Evolutionary conservation across 2,797 vertebrate species (phyloP).

Genomic region (Enteromius paludinosus): DNA sequence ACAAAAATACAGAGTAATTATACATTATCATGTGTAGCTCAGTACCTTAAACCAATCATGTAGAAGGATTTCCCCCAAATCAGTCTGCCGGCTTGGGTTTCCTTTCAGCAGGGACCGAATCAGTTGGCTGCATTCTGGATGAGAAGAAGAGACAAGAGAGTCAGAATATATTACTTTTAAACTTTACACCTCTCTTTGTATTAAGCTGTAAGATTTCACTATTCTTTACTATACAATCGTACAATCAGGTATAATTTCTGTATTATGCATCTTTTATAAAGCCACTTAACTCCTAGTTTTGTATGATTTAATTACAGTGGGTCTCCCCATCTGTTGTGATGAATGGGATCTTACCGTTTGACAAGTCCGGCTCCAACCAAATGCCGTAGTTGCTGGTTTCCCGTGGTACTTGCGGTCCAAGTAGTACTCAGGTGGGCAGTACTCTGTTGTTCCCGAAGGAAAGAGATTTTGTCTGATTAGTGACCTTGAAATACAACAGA

Average conservation of each 20-base stretch:
- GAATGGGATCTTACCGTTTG: neutral
- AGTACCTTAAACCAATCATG: neutral
- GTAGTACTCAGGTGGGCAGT: neutral
- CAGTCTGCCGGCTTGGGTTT: neutral
- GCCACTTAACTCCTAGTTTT: no score
- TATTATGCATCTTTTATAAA: neutral
- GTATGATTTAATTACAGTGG: neutral
- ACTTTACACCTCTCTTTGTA: neutral
- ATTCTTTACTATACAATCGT: neutral
- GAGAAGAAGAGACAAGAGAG: neutral
- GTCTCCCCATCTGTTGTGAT: neutral
- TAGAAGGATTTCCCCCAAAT: neutral
- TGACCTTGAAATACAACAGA: neutral
- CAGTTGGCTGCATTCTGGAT: neutral
- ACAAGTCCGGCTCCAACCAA: neutral
- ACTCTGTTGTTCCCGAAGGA: neutral
- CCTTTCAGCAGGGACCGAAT: neutral
- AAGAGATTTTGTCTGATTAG: neutral
- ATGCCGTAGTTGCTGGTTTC: neutral
- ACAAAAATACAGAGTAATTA: no score
- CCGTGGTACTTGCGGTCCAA: neutral
- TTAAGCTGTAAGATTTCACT: neutral
- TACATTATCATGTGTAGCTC: neutral
- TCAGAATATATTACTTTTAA: neutral
- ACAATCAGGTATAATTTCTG: neutral